These are phyloP conservation scores for Lithosia quadra DNA, from an alignment of 2,888 invertebrate species.

Conservation along the genomic window DNA sequence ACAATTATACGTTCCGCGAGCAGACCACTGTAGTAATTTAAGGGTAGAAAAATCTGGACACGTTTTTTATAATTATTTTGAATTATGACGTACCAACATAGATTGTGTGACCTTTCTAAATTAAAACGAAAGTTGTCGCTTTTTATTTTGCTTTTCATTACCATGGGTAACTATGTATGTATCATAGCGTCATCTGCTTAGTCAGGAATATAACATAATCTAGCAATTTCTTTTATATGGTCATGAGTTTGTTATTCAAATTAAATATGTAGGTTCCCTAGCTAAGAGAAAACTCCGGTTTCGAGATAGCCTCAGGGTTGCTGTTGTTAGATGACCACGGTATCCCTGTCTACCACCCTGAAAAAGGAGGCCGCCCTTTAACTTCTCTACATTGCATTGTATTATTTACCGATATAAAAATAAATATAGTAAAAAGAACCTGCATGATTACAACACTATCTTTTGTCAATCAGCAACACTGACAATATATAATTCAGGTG, in stretches of 20 bases:
- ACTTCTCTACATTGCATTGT: no score
- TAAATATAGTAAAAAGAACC: not conserved
- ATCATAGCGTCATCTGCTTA: not conserved
- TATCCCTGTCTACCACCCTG: no score
- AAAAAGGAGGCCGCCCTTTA: no score
- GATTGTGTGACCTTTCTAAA: not conserved
- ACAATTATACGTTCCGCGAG: constrained; percentile 10
- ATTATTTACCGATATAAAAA: not conserved
- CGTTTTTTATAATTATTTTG: not conserved
- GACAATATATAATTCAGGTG: constrained; percentile 34
- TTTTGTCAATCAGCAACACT: constrained; percentile 10
- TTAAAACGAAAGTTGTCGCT: not conserved
- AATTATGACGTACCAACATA: not conserved
- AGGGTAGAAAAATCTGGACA: not conserved
- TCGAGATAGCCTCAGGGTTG: no score
- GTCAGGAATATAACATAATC: not conserved
- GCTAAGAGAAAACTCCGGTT: no score
- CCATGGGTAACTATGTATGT: not conserved
- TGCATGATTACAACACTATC: not conserved
- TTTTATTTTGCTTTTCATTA: not conserved
- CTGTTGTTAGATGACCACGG: no score
- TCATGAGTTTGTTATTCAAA: no score
- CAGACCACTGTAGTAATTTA: not conserved
- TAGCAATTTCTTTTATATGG: not conserved
- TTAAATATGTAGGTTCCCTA: not conserved